Conservation (phyloP, 1,140 invertebrate genomes). For the Bombus breviceps region DNA sequence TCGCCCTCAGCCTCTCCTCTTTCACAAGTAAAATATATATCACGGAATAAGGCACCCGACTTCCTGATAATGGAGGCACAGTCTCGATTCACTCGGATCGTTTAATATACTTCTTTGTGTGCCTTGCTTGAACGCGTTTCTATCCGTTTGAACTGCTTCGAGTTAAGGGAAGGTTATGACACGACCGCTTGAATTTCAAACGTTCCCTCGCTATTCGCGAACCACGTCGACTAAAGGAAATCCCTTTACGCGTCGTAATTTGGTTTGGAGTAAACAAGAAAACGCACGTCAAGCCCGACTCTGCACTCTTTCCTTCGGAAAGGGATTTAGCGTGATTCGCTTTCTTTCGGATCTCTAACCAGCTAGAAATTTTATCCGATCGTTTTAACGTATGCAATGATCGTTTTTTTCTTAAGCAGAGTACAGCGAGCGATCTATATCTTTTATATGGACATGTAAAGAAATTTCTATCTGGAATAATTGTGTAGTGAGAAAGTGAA, state of each 20-base stretch:
- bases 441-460: too few species aligned
- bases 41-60: not conserved
- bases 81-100: not conserved
- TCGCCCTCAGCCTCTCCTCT: not conserved
- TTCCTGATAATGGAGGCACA: not conserved
- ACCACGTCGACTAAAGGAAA: not conserved
- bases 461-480: too few species aligned
- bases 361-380: not conserved
- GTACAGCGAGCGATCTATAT: too few species aligned
- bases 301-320: not conserved
- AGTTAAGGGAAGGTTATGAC: not conserved
- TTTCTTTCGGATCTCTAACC: not conserved
- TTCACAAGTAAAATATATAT: not conserved
- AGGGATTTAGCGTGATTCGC: not conserved
- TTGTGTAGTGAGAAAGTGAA: too few species aligned
- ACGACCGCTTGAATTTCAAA: constrained; percentile 18
- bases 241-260: constrained; percentile 27
- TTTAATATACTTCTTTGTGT: constrained; percentile 27
- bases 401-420: not conserved
- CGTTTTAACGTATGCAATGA: not conserved
- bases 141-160: not conserved
- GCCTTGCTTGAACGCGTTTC: too few species aligned
- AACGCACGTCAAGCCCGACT: not conserved
- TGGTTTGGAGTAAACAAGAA: constrained; percentile 4
- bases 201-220: not conserved